Percentiles rank a stretch among this genome's conserved stretches.
Evolutionary conservation across 1,140 invertebrate species (phyloP).

Genomic region (Orussus abietinus): DNA sequence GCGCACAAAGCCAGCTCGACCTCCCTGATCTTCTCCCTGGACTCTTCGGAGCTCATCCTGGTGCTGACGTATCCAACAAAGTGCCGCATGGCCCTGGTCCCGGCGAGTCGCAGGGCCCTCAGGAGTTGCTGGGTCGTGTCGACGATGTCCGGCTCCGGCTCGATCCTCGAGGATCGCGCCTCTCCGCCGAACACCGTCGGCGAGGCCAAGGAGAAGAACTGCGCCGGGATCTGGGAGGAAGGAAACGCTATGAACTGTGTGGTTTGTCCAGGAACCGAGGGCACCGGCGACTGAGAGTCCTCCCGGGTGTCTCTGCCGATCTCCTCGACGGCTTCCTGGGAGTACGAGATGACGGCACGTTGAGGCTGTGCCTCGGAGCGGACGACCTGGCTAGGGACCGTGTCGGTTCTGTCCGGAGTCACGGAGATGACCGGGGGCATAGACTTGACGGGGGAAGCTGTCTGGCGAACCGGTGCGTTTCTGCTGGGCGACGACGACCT

Average conservation of each 20-base stretch:
- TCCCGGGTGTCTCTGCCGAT: not conserved
- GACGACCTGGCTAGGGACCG: constrained; percentile 7
- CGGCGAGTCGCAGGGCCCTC: constrained; percentile 60
- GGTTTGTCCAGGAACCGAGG: not conserved
- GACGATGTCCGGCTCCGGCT: constrained; percentile 33
- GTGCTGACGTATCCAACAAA: constrained; percentile 62
- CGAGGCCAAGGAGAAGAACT: constrained; percentile 31
- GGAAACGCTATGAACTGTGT: constrained; percentile 35
- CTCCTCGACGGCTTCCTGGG: constrained; percentile 12
- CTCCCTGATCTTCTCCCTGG: constrained; percentile 60
- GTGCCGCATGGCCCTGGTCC: constrained; percentile 62
- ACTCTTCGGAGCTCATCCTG: constrained; percentile 54
- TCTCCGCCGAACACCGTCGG: not conserved
- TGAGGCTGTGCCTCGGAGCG: constrained; percentile 28
- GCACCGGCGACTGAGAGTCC: not conserved
- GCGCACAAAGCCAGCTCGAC: constrained; percentile 70
- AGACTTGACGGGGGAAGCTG: constrained; percentile 45
- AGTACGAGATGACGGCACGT: constrained; percentile 41
- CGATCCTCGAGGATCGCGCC: no score
- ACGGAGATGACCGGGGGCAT: constrained; percentile 49
- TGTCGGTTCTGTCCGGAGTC: constrained; percentile 35
- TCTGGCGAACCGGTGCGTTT: constrained; percentile 29
- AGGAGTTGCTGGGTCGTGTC: constrained; percentile 65
- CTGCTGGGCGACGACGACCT: constrained; percentile 29
- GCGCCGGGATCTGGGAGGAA: constrained; percentile 34